Conservation (phyloP, 2,888 invertebrate genomes). For the Dynastes tityus region DNA sequence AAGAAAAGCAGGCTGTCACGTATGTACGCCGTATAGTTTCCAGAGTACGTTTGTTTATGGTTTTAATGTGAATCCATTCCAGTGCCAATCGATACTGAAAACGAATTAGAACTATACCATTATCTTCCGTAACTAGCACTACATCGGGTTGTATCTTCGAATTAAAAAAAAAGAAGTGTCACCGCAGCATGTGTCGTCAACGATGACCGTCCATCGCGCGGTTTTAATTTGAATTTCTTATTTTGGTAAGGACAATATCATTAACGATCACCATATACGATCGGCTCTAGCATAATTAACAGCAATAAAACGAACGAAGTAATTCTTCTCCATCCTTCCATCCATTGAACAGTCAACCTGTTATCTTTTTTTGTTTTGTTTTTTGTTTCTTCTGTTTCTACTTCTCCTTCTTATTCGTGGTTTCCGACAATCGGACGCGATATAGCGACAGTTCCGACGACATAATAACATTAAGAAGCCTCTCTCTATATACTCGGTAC, state of each 20-base stretch:
- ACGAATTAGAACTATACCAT: constrained; percentile 17
- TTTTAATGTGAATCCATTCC: constrained; percentile 33
- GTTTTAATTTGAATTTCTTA: constrained; percentile 47
- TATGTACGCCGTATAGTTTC: too few species aligned
- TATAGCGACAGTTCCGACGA: constrained; percentile 11
- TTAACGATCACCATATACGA: constrained; percentile 40
- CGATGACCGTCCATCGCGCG: constrained; percentile 5
- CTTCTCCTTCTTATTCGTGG: not conserved
- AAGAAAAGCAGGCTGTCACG: too few species aligned
- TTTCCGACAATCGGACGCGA: constrained; percentile 19
- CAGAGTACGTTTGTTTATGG: constrained; percentile 12
- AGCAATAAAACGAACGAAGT: constrained; percentile 25
- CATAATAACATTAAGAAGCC: not conserved
- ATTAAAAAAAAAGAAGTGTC: constrained; percentile 31
- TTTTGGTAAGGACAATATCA: constrained; percentile 42
- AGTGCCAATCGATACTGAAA: constrained; percentile 7
- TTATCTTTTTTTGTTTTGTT: constrained; percentile 4
- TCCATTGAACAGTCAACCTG: not conserved
- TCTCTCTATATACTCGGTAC: constrained; percentile 3
- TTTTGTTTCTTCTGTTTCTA: not conserved
- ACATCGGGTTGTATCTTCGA: not conserved
- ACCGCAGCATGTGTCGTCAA: constrained; percentile 39
- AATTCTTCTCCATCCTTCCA: constrained; percentile 6
- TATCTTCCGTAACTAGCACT: not conserved
- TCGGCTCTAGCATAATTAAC: constrained; percentile 34